Evolutionary conservation across 1,140 invertebrate species (phyloP).

Genomic region (Orussus abietinus): DNA sequence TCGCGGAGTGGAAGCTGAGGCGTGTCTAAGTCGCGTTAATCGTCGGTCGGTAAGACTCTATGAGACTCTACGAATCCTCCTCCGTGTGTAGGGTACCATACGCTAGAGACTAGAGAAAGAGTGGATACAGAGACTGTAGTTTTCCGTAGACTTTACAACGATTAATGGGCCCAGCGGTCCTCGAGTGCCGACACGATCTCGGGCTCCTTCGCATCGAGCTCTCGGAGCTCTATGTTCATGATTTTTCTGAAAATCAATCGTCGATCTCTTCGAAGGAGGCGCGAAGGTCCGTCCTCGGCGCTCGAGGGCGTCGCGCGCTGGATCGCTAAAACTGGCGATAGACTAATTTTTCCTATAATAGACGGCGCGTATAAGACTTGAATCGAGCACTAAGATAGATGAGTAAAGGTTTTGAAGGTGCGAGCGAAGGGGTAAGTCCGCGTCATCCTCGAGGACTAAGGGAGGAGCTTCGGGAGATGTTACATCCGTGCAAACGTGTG

Average conservation of each 20-base stretch:
- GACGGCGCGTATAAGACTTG: slow-evolving; percentile 26
- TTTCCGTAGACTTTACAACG: slow-evolving; percentile 22
- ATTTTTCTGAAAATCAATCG: background rate
- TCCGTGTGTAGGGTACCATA: background rate
- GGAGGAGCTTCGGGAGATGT: too few relatives aligned
- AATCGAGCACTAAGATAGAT: slow-evolving; percentile 25
- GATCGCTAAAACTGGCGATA: slow-evolving; percentile 23
- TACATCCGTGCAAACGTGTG: too few relatives aligned
- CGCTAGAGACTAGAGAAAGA: slow-evolving; percentile 16
- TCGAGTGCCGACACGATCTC: too few relatives aligned
- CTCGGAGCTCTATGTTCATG: slow-evolving; percentile 4
- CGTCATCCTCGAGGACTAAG: too few relatives aligned
- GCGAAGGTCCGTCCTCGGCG: slow-evolving; percentile 10
- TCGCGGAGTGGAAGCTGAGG: slow-evolving; percentile 1
- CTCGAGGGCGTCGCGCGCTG: slow-evolving; percentile 15
- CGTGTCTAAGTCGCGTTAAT: too few relatives aligned
- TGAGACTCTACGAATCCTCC: background rate
- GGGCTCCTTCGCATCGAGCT: too few relatives aligned
- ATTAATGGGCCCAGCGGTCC: slow-evolving; percentile 21
- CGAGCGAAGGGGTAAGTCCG: too few relatives aligned
- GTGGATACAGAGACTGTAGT: slow-evolving; percentile 19
- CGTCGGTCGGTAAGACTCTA: too few relatives aligned
- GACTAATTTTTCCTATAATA: slow-evolving; percentile 23
- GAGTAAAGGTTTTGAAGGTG: background rate
- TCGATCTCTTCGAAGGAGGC: background rate